Percentiles rank a stretch among this genome's conserved stretches.
Conservation (phyloP, 2,888 invertebrate species). For the Anthoptus insignis region DNA sequence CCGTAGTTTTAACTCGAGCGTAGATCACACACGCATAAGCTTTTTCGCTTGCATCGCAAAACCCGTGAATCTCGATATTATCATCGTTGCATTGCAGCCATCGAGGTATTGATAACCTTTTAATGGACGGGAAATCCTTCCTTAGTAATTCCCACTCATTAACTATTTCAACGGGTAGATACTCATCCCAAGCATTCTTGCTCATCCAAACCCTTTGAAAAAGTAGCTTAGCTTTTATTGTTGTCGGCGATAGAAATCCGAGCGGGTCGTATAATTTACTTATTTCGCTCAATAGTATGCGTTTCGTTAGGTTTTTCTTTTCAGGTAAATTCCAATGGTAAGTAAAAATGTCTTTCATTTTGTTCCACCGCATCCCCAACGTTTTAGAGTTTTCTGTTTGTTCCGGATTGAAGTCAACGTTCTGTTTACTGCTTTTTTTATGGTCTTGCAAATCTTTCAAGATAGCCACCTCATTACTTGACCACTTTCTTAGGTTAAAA, state of each 20-base stretch:
- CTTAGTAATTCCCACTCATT: slow-evolving; percentile 27
- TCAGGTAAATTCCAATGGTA: slow-evolving; percentile 28
- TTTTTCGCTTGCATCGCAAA: slow-evolving; percentile 48
- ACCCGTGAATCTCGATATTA: slow-evolving; percentile 40
- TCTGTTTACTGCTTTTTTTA: slow-evolving; percentile 12
- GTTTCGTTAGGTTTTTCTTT: background rate
- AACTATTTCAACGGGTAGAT: slow-evolving; percentile 19
- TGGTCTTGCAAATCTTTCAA: slow-evolving; percentile 22
- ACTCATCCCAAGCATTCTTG: slow-evolving; percentile 42
- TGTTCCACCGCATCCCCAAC: slow-evolving; percentile 42
- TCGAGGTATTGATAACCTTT: slow-evolving; percentile 18
- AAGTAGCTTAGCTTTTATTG: slow-evolving; percentile 28
- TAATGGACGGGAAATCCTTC: slow-evolving; percentile 13
- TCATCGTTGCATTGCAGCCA: slow-evolving; percentile 35
- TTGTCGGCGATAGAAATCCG: slow-evolving; percentile 31
- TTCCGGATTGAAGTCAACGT: slow-evolving; percentile 20
- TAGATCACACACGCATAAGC: slow-evolving; percentile 45
- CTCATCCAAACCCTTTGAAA: slow-evolving; percentile 42
- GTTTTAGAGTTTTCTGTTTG: slow-evolving; percentile 25
- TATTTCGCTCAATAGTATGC: slow-evolving; percentile 23
- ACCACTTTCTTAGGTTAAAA: slow-evolving; percentile 34
- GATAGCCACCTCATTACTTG: slow-evolving; percentile 15
- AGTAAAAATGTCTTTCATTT: slow-evolving; percentile 24
- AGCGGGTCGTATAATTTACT: slow-evolving; percentile 36
- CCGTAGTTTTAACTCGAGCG: slow-evolving; percentile 10